These are phyloP conservation scores for Pseudocheirus occidentalis DNA, from an alignment of 2,797 vertebrate species.

Conservation along the genomic window DNA sequence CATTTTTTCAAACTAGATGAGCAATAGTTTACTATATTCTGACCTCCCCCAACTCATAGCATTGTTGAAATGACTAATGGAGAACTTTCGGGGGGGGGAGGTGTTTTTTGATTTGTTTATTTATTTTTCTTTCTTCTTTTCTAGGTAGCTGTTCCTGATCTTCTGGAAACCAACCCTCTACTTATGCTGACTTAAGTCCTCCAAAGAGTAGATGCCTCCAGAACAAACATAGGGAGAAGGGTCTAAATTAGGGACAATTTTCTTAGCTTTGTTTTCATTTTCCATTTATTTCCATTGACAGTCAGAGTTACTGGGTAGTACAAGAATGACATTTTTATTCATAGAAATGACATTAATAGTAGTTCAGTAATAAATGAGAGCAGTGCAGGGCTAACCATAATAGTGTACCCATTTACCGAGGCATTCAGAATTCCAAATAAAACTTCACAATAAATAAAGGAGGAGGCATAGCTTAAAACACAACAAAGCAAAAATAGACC, in stretches of 20 bases:
- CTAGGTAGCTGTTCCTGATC: background rate
- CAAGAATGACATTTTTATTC: constrained; percentile 75
- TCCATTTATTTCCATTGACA: constrained; percentile 78
- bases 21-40: background rate
- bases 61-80: background rate
- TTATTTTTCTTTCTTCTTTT: background rate
- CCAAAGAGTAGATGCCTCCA: background rate
- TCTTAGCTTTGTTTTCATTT: constrained; percentile 67
- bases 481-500: constrained; percentile 60
- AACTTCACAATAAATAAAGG: constrained; percentile 77
- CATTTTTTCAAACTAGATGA: background rate
- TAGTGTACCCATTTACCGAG: constrained; percentile 61
- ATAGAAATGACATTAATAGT: constrained; percentile 75
- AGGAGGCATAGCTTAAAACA: constrained; percentile 48
- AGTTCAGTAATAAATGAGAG: constrained; percentile 71
- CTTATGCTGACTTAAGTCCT: background rate
- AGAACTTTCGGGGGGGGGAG: too few species aligned
- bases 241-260: constrained; percentile 33
- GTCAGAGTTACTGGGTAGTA: constrained; percentile 73
- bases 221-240: background rate
- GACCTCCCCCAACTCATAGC: background rate
- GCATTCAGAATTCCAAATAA: constrained; percentile 75
- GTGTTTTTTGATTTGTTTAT: too few species aligned
- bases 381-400: constrained; percentile 43
- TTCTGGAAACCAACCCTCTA: background rate